phyloP scores from a whole-genome alignment of 2,797 vertebrate genomes.

The Tarsius wallacei region DNA sequence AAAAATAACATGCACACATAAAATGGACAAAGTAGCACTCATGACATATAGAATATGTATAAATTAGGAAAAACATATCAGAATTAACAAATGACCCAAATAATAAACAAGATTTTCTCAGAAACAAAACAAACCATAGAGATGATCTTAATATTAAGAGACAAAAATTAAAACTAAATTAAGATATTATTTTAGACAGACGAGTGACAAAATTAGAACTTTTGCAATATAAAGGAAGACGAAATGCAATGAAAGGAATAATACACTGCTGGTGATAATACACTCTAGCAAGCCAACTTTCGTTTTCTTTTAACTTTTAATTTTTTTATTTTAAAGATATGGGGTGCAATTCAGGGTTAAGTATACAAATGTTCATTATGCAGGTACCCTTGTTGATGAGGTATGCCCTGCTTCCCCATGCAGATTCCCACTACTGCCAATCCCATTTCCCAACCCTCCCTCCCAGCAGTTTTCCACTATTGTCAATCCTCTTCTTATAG shows the following conservation, averaged over 20 bases:
- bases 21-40: not conserved
- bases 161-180: constrained; percentile 33
- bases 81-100: not conserved
- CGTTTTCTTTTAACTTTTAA: too few species aligned
- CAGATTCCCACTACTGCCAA: too few species aligned
- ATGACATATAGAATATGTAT: not conserved
- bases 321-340: too few species aligned
- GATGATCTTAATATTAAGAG: not conserved
- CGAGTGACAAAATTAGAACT: not conserved
- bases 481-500: too few species aligned
- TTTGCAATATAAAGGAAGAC: not conserved
- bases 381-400: too few species aligned
- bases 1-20: not conserved
- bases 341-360: too few species aligned
- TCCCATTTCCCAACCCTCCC: too few species aligned
- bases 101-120: not conserved
- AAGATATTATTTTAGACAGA: not conserved
- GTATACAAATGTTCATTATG: too few species aligned
- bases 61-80: not conserved
- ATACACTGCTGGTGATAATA: not conserved
- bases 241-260: not conserved
- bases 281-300: not conserved
- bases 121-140: not conserved
- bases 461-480: too few species aligned
- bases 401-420: too few species aligned